Percentiles rank a stretch among this genome's conserved stretches.
Evolutionary conservation across 2,113 vertebrate genomes (phyloP).

Genomic region (Microtus richardsoni): DNA sequence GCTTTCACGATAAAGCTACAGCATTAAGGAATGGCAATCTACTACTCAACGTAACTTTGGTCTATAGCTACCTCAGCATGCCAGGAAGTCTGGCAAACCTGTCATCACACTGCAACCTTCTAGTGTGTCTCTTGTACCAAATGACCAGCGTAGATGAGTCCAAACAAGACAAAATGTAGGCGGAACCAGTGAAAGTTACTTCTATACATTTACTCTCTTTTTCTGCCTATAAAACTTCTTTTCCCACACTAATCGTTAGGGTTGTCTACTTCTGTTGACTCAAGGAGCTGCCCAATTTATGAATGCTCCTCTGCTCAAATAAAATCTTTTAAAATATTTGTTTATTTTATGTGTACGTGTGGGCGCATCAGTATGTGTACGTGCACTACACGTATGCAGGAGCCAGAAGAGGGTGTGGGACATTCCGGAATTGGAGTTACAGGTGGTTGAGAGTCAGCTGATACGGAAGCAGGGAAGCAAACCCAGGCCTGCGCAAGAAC

Average conservation of each 20-base stretch:
- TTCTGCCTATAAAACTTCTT: background rate
- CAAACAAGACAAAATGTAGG: background rate
- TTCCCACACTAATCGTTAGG: background rate
- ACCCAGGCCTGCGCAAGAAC: background rate
- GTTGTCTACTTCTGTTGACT: background rate
- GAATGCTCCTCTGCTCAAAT: background rate
- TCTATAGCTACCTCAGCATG: background rate
- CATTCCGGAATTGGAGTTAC: background rate
- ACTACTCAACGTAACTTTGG: background rate
- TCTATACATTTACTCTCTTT: background rate
- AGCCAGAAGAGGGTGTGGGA: background rate
- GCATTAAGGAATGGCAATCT: background rate
- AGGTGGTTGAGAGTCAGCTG: too few species aligned
- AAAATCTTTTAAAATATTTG: background rate
- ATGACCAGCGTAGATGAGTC: background rate
- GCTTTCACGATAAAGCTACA: too few species aligned
- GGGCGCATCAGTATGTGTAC: background rate
- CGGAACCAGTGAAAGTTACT: background rate
- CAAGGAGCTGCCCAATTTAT: background rate
- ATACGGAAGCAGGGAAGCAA: background rate
- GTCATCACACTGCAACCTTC: background rate
- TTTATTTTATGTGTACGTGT: background rate
- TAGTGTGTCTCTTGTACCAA: background rate
- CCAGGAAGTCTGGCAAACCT: background rate
- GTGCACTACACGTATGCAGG: background rate